Base-by-base conservation (phyloP, 1,140 invertebrate species). In the Trichonephila clavipes region DNA sequence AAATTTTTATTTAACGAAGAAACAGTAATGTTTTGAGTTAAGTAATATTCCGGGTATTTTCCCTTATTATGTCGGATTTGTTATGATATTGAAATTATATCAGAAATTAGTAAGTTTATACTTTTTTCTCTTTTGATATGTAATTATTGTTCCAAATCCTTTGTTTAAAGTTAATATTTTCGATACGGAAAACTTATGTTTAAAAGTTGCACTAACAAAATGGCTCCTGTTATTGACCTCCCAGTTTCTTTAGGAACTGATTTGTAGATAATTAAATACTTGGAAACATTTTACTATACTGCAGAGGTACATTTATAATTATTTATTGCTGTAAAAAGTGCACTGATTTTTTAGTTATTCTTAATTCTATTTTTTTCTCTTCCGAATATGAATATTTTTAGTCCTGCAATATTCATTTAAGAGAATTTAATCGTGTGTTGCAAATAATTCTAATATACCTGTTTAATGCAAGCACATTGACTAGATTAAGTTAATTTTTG, bases 211-310 rank as follows among this genome's bases (percentile, higher is more conserved):
- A 18, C 16, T 34, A 72, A 77, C 88, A 89, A 89, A 89, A 89
- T 89, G 88, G 88, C 88, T 69, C 88, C 69, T 89, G 28, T 28
- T 69, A 14, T 19, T 89, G 88, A 89, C 88, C 88, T 89, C 88
- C 58, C 44, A 77, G 64, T 89, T 69, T 69, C 58, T 89, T 89
- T 44, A 16, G 28, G 72, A 85, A 85, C 19, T 51, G 51, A 51
- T 51, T 7, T 51, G 0, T 7, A 10, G 51, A 51, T 7, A 12
- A 51, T 51, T 51, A 12, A 51, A 51, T 51, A 12, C 5, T 51
- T 51, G 10, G 0, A 8, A 51, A 51, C 51, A 51, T 51, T 51
- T 28, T 28, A 8, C 44, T 5, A 51, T 1, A 12, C 7, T 5
- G 51, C 5, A 51, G 51, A 51, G 10, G 10, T 51, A 51, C 10